Percentiles rank a stretch among this genome's conserved stretches.
These are phyloP conservation scores for Eucriotettix oculatus DNA, from an alignment of 2,888 invertebrate genomes.

Conservation along the genomic window DNA sequence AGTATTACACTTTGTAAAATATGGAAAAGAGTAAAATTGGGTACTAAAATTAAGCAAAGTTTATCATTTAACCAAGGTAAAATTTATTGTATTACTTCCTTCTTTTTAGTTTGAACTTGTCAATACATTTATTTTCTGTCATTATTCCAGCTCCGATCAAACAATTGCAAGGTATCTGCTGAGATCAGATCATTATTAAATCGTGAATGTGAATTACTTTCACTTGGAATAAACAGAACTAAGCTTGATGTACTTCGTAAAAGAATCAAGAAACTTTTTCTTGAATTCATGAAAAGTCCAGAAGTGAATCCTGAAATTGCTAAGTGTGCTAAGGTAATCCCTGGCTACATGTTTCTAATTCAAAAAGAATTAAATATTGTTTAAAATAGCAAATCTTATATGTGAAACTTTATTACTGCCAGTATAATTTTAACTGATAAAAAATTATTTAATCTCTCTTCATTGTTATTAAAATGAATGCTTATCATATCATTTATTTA, in stretches of 20 bases:
- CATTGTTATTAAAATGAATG: too few relatives aligned
- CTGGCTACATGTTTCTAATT: background rate
- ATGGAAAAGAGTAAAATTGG: too few relatives aligned
- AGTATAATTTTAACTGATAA: too few relatives aligned
- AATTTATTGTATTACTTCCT: background rate
- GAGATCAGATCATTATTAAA: slow-evolving; percentile 48
- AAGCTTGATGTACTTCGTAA: slow-evolving; percentile 47
- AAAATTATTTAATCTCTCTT: too few relatives aligned
- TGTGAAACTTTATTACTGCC: too few relatives aligned
- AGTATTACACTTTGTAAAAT: too few relatives aligned
- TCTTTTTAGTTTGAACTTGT: too few relatives aligned
- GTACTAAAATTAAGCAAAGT: too few relatives aligned
- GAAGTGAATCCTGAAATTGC: slow-evolving; percentile 41
- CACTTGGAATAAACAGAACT: slow-evolving; percentile 27
- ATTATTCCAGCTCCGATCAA: slow-evolving; percentile 29
- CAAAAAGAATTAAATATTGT: background rate
- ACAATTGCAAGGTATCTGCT: slow-evolving; percentile 25
- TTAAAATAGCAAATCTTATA: background rate
- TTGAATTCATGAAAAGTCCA: slow-evolving; percentile 37
- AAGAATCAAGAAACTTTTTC: slow-evolving; percentile 34
- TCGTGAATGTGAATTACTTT: slow-evolving; percentile 51
- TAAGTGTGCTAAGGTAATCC: slow-evolving; percentile 15
- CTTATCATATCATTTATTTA: too few relatives aligned
- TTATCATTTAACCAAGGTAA: too few relatives aligned
- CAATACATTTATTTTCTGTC: background rate